Evolutionary conservation across 2,888 invertebrate genomes (phyloP).

Genomic region (Coronaproctus castanopsis): DNA sequence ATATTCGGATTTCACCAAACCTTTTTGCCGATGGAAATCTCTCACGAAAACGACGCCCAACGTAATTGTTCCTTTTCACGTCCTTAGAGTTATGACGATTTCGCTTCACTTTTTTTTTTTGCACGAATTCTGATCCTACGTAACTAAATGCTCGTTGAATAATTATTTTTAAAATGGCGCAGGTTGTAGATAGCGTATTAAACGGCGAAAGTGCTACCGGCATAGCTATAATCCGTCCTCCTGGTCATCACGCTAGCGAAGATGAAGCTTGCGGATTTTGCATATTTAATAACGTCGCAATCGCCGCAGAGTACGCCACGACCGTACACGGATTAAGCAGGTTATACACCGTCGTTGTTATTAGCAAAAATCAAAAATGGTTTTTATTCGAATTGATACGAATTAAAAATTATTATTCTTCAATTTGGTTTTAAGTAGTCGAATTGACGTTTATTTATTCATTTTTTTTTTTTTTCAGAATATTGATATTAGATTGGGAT

Average conservation of each 20-base stretch:
- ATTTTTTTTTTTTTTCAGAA: constrained; percentile 27
- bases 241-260: constrained; percentile 74
- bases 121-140: no score
- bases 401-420: background rate
- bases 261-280: constrained; percentile 71
- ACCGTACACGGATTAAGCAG: constrained; percentile 36
- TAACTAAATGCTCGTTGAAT: no score
- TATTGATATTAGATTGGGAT: constrained; percentile 80
- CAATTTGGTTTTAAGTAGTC: background rate
- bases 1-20: no score
- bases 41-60: no score
- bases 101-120: no score
- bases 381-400: background rate
- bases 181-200: constrained; percentile 47
- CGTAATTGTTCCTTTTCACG: no score
- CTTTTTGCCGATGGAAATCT: no score
- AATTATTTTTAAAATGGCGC: no score
- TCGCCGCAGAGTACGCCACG: constrained; percentile 58
- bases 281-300: constrained; percentile 64
- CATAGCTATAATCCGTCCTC: constrained; percentile 67
- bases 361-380: no score
- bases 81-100: no score
- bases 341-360: no score
- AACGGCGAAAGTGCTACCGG: constrained; percentile 42
- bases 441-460: background rate